Conservation (phyloP, 2,888 invertebrate species). For the Perizoma flavofasciatum region DNA sequence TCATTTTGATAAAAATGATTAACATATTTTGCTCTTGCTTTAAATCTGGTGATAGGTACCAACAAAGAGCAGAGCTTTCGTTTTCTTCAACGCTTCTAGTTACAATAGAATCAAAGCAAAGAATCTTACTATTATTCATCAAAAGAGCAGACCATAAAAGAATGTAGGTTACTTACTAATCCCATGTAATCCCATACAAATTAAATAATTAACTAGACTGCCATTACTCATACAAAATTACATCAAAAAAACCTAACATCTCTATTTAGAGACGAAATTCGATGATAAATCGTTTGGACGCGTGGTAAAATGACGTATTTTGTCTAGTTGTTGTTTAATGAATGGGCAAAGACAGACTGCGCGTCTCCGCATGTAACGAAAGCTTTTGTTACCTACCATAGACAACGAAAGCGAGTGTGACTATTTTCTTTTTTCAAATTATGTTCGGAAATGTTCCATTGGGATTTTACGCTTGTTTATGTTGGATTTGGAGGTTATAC, state of each 20-base stretch:
- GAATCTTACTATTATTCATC: slow-evolving; percentile 41
- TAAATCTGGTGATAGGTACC: not conserved
- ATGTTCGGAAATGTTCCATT: slow-evolving; percentile 50
- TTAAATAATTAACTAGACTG: slow-evolving; percentile 60
- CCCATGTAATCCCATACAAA: slow-evolving; percentile 68
- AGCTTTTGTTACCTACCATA: slow-evolving; percentile 58
- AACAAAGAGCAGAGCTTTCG: not conserved
- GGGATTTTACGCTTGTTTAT: slow-evolving; percentile 32
- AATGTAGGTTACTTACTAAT: slow-evolving; percentile 53
- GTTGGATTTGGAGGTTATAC: slow-evolving; percentile 9
- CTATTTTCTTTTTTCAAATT: slow-evolving; percentile 51
- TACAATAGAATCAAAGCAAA: slow-evolving; percentile 31
- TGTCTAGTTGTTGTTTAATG: slow-evolving; percentile 47
- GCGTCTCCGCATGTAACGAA: slow-evolving; percentile 52
- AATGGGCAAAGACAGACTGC: slow-evolving; percentile 62
- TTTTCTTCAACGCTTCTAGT: slow-evolving; percentile 14
- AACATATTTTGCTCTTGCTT: not conserved
- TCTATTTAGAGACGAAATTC: slow-evolving; percentile 47
- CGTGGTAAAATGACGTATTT: slow-evolving; percentile 45
- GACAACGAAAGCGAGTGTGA: slow-evolving; percentile 52
- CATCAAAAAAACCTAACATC: slow-evolving; percentile 39
- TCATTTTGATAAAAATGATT: too few relatives aligned
- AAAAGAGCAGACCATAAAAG: slow-evolving; percentile 41
- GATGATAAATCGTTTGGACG: slow-evolving; percentile 56
- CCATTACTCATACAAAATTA: slow-evolving; percentile 57